Evolutionary conservation across 2,797 vertebrate species (phyloP).

Genomic region (Picus viridis): DNA sequence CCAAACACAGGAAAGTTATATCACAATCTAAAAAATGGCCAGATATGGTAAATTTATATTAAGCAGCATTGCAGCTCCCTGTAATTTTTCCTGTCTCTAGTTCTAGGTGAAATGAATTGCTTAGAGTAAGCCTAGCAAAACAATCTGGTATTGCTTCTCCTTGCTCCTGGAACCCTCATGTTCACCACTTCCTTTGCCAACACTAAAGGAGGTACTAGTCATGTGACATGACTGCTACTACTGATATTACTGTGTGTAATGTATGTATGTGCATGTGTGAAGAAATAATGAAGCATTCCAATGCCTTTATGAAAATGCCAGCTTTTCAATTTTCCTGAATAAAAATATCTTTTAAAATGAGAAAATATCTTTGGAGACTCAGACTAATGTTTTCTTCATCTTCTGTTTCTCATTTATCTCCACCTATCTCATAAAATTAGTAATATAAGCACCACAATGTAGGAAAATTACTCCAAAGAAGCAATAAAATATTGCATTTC

Average conservation of each 20-base stretch:
- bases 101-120: neutral
- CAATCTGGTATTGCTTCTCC: neutral
- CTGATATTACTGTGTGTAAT: neutral
- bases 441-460: neutral
- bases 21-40: neutral
- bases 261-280: too few relatives aligned
- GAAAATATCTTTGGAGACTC: neutral
- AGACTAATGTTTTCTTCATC: neutral
- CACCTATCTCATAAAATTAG: neutral
- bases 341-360: neutral
- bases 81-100: neutral
- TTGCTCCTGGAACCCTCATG: neutral
- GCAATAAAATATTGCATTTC: neutral
- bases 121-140: neutral
- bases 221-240: neutral
- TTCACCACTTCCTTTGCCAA: neutral
- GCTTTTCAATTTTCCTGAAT: neutral
- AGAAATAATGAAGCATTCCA: neutral
- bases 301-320: neutral
- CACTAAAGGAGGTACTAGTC: neutral
- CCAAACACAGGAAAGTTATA: neutral
- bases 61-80: neutral
- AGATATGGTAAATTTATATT: neutral
- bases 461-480: neutral
- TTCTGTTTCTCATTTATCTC: neutral